Evolutionary conservation across 1,140 invertebrate genomes (phyloP), one percentile per base, ranked within the genome.

Genomic region (Cataglyphis hispanica): DNA sequence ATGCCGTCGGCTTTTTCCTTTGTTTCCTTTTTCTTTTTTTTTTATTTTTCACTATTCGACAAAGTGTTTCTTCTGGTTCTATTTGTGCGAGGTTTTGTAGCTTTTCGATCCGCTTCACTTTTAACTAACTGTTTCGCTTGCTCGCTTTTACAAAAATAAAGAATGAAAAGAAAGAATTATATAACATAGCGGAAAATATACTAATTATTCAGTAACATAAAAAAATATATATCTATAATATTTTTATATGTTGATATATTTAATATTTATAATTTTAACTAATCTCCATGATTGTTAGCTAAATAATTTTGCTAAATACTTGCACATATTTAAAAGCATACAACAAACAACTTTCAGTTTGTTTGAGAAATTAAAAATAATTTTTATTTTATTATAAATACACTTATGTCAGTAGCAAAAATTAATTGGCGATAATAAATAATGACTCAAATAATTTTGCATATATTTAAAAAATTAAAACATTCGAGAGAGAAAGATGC

Each of bases 31-130:
- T 7, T 53, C 63, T 70, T 58, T 31, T 31, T 80, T 40, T 80
- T 70, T 25, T 69, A 58, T 70, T 70, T 27, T n/a, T 34, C 19
- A n/a, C 6, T 43, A 22, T 43, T 81, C n/a, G 19, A 81, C 37
- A 72, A 72, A 72, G 27, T 43, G 53, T 46, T 25, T 58, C 46
- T 22, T 56, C 11, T 80, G 0, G 77, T 19, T 70, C 70, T 81
- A 81, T 70, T 81, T 60, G 40, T 7, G 22, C 64, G 63, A 81
- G 22, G 13, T 70, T 58, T 70, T 81, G 16, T 53, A 60, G 34
- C 6, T 81, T 81, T 81, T 60, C 53, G 34, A 72, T 72, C 4
- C 13, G 37, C 78, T 72, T 81, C 37, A 58, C 64, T 60, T 70
- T 81, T 37, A 43, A 43, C 66, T 81, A 56, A 69, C 31, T n/a